These are phyloP conservation scores for Drosophila yakuba DNA, from an alignment of 1,140 invertebrate genomes.

Conservation along the genomic window DNA sequence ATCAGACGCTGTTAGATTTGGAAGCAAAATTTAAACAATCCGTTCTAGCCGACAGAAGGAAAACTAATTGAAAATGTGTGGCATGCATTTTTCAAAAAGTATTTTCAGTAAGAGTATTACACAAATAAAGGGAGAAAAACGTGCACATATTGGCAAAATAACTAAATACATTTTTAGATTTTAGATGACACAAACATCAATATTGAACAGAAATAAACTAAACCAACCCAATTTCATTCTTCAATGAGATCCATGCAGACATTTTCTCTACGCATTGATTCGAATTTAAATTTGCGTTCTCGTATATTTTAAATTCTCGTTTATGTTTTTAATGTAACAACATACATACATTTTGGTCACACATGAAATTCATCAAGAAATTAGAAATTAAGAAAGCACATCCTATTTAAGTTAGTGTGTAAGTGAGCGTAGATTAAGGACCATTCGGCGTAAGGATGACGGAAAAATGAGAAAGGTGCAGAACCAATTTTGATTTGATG, in stretches of 20 bases:
- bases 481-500: constrained; percentile 60
- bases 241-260: constrained; percentile 84
- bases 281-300: constrained; percentile 11
- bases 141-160: constrained; percentile 11
- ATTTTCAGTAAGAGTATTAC: constrained; percentile 9
- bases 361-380: constrained; percentile 67
- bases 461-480: constrained; percentile 1
- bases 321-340: constrained; percentile 22
- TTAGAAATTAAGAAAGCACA: not conserved
- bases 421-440: constrained; percentile 13
- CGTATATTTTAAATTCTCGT: constrained; percentile 1
- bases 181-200: constrained; percentile 1
- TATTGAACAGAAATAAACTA: constrained; percentile 15
- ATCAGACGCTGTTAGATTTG: not conserved
- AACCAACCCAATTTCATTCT: constrained; percentile 36
- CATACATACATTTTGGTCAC: constrained; percentile 56
- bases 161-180: constrained; percentile 8
- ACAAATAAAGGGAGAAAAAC: constrained; percentile 3
- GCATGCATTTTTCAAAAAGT: constrained; percentile 59
- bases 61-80: constrained; percentile 61
- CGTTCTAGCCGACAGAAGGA: constrained; percentile 5
- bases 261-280: constrained; percentile 54
- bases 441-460: not conserved
- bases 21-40: constrained; percentile 21
- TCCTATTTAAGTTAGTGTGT: constrained; percentile 3